These are phyloP conservation scores for Sarcophaga rosellei DNA, from an alignment of 2,888 invertebrate genomes.

Conservation along the genomic window DNA sequence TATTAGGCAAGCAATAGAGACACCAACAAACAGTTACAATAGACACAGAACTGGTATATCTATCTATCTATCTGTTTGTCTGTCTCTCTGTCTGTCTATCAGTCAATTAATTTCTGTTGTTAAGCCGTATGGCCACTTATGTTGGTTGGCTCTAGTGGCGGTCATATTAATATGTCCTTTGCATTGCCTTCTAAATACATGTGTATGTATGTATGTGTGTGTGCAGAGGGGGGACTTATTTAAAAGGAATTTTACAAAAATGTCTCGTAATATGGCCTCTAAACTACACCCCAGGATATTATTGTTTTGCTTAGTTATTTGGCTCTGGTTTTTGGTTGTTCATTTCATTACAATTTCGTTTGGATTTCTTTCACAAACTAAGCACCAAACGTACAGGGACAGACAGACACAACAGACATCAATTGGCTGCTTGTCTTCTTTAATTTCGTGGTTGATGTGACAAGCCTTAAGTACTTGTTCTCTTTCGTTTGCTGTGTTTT, in stretches of 20 bases:
- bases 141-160: constrained; percentile 2
- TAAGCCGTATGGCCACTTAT: not conserved
- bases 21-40: not conserved
- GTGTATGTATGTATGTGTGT: not conserved
- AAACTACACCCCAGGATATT: constrained; percentile 49
- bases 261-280: constrained; percentile 34
- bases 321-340: constrained; percentile 30
- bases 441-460: constrained; percentile 67
- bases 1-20: constrained; percentile 38
- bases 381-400: not conserved
- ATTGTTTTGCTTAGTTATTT: constrained; percentile 59
- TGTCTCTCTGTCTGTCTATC: not conserved
- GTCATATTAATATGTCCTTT: constrained; percentile 23
- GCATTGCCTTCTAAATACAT: not conserved
- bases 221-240: not conserved
- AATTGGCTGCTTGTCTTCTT: constrained; percentile 57
- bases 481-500: not conserved
- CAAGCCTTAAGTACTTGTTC: constrained; percentile 58
- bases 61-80: not conserved
- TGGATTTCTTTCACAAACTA: not conserved
- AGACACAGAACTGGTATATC: not conserved
- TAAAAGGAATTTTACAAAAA: constrained; percentile 13
- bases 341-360: not conserved
- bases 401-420: constrained; percentile 23
- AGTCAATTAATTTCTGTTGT: not conserved